Base-by-base conservation (phyloP, 1,140 invertebrate species). In the Philotrypesis tridentata region DNA sequence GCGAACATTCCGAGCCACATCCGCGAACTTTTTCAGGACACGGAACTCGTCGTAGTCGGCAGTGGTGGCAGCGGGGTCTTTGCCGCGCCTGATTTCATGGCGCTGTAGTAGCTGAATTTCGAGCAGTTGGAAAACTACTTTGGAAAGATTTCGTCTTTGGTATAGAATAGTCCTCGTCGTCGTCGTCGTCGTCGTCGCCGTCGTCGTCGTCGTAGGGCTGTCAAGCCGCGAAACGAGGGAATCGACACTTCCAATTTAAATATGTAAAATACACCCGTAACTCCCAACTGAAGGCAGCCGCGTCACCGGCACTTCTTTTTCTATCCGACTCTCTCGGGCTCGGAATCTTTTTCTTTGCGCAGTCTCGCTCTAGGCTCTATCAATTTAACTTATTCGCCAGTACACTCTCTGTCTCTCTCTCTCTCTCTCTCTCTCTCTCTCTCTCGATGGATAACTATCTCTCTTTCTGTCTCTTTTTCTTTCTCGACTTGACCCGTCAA, bases 181-280 rank as follows among this genome's bases (percentile, higher is more conserved):
- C 17, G 4, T 48, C 78, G 48, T 25, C 48, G 27, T 6, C 48
- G 43, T 17, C n/a, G n/a, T 83, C 48, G 48, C 7, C 48, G 23
- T 12, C 17, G 4, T 48, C 78, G 48, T 25, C 48, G 27, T 6
- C 48, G 43, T 17, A n/a, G n/a, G 85, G 79, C 85, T 88, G 88
- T 88, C 87, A 88, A 86, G 87, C 85, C 80, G 48, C 65, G 29
- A 63, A 86, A 85, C 79, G 84, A 85, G 82, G 84, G 86, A 88
- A 88, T 89, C 87, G 88, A 88, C 86, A 88, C 87, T 87, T 88
- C 85, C 88, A 89, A 89, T 89, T 89, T 89, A 89, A 89, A 88
- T 88, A 89, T 88, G 87, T 86, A 88, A 89, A 89, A 85, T 87
- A 88, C 85, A 88, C 61, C 77, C 84, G 85, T 85, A 86, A 60